Base-by-base conservation (phyloP, 2,113 vertebrate genomes). In the Mirza zaza region DNA sequence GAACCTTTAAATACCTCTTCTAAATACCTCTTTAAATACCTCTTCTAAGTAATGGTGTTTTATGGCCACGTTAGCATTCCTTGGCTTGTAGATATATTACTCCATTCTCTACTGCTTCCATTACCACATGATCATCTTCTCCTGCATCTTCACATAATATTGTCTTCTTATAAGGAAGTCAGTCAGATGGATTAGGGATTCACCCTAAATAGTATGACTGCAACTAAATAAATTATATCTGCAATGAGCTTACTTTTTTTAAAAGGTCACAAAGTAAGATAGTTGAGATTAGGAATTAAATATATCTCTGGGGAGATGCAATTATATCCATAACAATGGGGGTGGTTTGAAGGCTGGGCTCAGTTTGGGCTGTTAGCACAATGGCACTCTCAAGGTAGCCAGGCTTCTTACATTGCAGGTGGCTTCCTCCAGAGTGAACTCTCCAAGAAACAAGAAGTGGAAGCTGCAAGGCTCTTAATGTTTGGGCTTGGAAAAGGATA, bases 31-130 rank as follows among this genome's bases (percentile, higher is more conserved):
- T 9, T 77, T 52, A 9, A 7, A 18, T 45, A 27, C 39, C 45
- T 45, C 45, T 45, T 45, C 45, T 45, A 45, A 45, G 45, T 45
- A 45, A 45, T 23, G 3, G 23, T 67, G 15, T 17, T 90, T 21
- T 20, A 27, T 45, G 39, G 11, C 36, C 25, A 39, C 29, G 3
- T 39, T 50, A 15, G 13, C 20, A 39, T 32, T 67, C 32, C 8
- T 25, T 50, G 2, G 1, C 11, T 3, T 23, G 6, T 6, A 75
- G 32, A 17, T n/a, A n/a, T 6, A 14, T 23, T 5, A 18, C 6
- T n/a, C 12, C 29, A 48, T 23, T 48, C 21, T 32, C 29, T 39
- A 3, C 4, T 55, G 15, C 5, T 20, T 29, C 27, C 2, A 9
- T 36, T 45, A 55, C 27, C n/a, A 48, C 11, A 8, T 9, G 55